A percentile compares a stretch with the other conserved stretches of the same genome.
Conservation (phyloP, 1,140 invertebrate species). For the Conus ventricosus region DNA sequence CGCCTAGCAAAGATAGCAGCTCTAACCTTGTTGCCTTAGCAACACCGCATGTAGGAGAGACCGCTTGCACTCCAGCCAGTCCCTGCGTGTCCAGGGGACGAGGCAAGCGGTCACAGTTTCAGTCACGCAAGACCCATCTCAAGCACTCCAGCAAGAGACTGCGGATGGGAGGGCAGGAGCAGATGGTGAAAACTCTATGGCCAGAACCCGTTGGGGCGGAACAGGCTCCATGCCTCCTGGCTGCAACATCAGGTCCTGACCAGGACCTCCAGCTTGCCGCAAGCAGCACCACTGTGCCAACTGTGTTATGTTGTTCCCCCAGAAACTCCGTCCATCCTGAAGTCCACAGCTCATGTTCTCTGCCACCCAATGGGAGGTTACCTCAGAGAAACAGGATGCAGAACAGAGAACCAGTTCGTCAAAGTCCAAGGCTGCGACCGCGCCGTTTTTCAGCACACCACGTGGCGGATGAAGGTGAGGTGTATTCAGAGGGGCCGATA, state of each 20-base stretch:
- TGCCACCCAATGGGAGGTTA: neutral
- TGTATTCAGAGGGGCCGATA: neutral
- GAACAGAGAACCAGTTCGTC: neutral
- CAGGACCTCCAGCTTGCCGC: neutral
- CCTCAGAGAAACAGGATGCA: neutral
- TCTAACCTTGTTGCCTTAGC: neutral
- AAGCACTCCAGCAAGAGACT: neutral
- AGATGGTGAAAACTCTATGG: neutral
- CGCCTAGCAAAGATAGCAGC: neutral
- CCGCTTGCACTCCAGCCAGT: neutral
- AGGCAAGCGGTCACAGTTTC: neutral
- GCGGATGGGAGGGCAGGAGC: neutral
- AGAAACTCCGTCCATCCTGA: neutral
- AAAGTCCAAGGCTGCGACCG: constrained; percentile 17
- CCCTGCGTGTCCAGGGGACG: neutral
- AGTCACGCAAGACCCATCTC: neutral
- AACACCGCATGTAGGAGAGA: neutral
- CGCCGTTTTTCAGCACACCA: neutral
- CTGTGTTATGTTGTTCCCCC: neutral
- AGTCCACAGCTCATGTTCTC: neutral
- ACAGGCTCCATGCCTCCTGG: neutral
- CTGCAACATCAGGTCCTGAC: neutral
- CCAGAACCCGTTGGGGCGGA: neutral
- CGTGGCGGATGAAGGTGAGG: neutral
- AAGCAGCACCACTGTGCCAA: neutral